Evolutionary conservation across 2,113 vertebrate genomes (phyloP), one percentile per base, ranked within the genome.

Genomic region (Neotoma lepida): DNA sequence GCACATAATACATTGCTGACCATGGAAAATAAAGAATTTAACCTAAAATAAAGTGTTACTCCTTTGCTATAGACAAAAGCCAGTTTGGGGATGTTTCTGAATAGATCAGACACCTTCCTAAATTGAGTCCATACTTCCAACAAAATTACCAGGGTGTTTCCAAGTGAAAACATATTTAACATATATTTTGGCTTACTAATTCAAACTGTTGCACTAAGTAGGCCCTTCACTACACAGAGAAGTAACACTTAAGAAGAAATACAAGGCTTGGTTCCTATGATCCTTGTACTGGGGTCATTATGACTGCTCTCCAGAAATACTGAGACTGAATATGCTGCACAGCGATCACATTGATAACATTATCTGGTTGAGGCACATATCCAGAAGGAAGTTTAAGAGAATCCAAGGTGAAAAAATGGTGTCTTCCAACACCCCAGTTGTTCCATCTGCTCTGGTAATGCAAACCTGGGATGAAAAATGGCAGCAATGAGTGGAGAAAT

Each of bases 261-360:
- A n/a, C n/a, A n/a, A n/a, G n/a, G n/a, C n/a, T n/a, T 0, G 71
- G 2, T 66, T 26, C 30, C 96, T 98, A 99, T 98, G 97, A 89
- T 35, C 96, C 93, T 91, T 88, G 87, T 81, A 98, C 97, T 1
- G 99, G 99, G 33, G 98, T 98, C 97, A 99, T 98, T 96, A 98
- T 99, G 84, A 99, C 95, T 15, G 99, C 99, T 98, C 99, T 98
- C 99, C 99, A 99, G 85, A 95, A 84, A 86, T 98, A 99, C 68
- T 98, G 97, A 0, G 99, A 99, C 94, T 99, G 99, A 94, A 81
- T 98, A 97, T 98, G 99, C 94, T 99, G 99, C 95, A 99, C 98
- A 93, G 99, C 98, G 6, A 99, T 97, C 0, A 98, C 85, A 84
- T 98, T 99, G 88, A 99, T 99, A 24, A 99, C 3, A 46, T 99